phyloP scores from a whole-genome alignment of 2,113 vertebrate species.

The Tor tambroides region DNA sequence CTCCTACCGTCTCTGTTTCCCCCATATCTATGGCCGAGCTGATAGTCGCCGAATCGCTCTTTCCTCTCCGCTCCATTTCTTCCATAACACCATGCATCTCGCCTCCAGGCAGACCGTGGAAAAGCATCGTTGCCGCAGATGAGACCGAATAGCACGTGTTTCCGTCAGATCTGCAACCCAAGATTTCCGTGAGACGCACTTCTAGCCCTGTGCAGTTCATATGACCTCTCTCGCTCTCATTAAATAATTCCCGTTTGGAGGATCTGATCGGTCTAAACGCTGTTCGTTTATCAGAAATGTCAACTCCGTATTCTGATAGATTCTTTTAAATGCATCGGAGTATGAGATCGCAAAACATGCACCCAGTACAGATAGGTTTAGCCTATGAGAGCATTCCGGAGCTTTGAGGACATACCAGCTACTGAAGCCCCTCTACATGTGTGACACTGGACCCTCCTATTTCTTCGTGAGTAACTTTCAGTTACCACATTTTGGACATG shows the following conservation, averaged over 20 bases:
- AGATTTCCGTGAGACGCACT: constrained; percentile 85
- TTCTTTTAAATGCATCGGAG: constrained; percentile 12
- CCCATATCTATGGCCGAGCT: constrained; percentile 98
- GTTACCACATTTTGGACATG: constrained; percentile 61
- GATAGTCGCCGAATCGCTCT: constrained; percentile 93
- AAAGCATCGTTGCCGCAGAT: constrained; percentile 89
- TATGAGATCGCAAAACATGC: constrained; percentile 5
- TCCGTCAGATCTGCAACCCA: constrained; percentile 81
- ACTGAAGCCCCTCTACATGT: constrained; percentile 59
- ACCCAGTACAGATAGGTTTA: constrained; percentile 1
- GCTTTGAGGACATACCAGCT: constrained; percentile 68
- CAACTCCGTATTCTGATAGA: constrained; percentile 15
- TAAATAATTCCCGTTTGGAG: constrained; percentile 27
- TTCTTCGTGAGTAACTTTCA: constrained; percentile 60
- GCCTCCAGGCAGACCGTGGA: constrained; percentile 96
- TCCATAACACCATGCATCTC: constrained; percentile 98
- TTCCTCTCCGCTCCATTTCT: constrained; percentile 95
- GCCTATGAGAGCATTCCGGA: constrained; percentile 48
- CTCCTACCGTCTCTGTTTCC: constrained; percentile 96
- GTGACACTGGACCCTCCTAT: constrained; percentile 57
- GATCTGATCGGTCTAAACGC: background rate
- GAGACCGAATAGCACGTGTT: constrained; percentile 81
- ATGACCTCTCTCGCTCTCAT: constrained; percentile 28
- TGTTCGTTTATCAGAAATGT: constrained; percentile 23
- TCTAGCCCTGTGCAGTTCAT: constrained; percentile 66